phyloP scores from a whole-genome alignment of 2,797 vertebrate genomes.

The Heliangelus exortis region DNA sequence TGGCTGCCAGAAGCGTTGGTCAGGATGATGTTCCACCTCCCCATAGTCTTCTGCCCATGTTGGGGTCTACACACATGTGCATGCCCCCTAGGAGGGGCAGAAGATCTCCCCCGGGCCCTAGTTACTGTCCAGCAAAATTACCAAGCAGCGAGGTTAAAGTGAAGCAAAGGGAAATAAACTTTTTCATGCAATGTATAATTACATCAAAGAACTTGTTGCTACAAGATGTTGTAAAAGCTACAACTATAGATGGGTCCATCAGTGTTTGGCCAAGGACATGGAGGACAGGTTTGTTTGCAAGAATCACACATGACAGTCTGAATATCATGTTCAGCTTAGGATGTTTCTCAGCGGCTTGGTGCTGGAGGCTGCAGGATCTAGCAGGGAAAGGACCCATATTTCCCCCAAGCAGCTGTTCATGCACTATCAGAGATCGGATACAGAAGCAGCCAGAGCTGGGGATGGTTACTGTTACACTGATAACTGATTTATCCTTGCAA shows the following conservation, averaged over 20 bases:
- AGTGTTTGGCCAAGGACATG: not conserved
- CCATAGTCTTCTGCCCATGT: not conserved
- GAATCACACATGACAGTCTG: not conserved
- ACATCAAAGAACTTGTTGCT: not conserved
- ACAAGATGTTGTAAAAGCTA: not conserved
- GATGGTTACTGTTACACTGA: not conserved
- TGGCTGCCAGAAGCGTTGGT: not conserved
- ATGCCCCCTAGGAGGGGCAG: not conserved
- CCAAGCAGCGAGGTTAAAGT: not conserved
- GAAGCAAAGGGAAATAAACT: not conserved
- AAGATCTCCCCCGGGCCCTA: not conserved
- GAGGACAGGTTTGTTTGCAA: not conserved
- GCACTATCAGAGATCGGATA: not conserved
- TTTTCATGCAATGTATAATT: not conserved
- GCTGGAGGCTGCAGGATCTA: not conserved
- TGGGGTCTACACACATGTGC: not conserved
- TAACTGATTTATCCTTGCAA: not conserved
- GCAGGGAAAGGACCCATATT: not conserved
- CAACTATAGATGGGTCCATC: not conserved
- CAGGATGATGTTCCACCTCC: not conserved
- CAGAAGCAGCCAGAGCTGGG: not conserved
- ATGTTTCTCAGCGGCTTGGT: not conserved
- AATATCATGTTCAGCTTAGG: not conserved
- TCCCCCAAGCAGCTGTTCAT: not conserved
- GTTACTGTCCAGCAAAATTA: not conserved